These are phyloP conservation scores for Labia minor DNA, from an alignment of 2,888 invertebrate genomes.

Conservation along the genomic window DNA sequence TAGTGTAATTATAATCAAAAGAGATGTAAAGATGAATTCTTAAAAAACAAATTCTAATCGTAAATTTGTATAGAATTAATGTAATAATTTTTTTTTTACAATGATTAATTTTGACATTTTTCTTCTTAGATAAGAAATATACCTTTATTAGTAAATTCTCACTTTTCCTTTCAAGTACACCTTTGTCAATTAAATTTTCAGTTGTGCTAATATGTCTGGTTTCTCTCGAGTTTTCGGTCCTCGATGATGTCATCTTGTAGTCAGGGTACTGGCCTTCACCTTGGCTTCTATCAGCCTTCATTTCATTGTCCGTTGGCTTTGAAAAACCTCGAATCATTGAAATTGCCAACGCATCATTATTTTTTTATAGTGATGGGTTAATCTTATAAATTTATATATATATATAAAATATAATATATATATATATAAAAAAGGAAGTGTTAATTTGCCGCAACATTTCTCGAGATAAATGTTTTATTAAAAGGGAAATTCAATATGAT, in stretches of 20 bases:
- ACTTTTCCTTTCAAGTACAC: too few species aligned
- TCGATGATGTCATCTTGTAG: not conserved
- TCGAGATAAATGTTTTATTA: not conserved
- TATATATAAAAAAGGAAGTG: not conserved
- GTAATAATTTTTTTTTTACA: too few species aligned
- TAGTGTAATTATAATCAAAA: too few species aligned
- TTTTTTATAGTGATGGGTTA: not conserved
- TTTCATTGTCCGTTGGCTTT: constrained; percentile 2
- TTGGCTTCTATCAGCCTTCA: not conserved
- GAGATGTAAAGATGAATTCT: too few species aligned
- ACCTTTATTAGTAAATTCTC: too few species aligned
- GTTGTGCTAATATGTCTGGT: too few species aligned
- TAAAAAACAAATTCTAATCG: too few species aligned
- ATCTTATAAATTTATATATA: not conserved
- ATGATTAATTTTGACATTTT: too few species aligned
- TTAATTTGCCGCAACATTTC: constrained; percentile 8
- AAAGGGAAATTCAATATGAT: not conserved
- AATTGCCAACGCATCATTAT: not conserved
- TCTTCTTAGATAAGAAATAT: too few species aligned
- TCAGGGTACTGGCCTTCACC: not conserved
- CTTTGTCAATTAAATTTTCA: too few species aligned
- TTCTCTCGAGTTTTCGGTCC: too few species aligned
- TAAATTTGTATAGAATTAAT: too few species aligned
- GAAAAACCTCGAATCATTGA: not conserved
- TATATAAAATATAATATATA: not conserved